phyloP scores from a whole-genome alignment of 2,797 vertebrate genomes.

The Lates japonicus region DNA sequence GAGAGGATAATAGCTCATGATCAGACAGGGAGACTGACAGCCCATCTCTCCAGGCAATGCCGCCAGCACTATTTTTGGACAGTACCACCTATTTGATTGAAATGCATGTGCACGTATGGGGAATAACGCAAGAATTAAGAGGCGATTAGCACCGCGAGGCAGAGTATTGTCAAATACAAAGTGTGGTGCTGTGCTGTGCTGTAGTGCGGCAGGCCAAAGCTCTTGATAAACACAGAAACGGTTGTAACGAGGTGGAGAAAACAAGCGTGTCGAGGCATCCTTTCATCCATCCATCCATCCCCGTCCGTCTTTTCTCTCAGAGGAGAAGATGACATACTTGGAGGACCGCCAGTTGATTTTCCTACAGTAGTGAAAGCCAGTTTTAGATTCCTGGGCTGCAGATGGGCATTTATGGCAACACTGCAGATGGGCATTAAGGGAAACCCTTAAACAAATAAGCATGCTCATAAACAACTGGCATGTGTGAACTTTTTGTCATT shows the following conservation, averaged over 20 bases:
- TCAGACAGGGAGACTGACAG: constrained; percentile 76
- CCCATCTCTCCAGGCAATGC: constrained; percentile 70
- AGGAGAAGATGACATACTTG: constrained; percentile 77
- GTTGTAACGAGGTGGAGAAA: constrained; percentile 78
- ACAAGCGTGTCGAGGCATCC: constrained; percentile 73
- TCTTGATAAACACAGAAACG: constrained; percentile 67
- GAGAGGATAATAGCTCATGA: constrained; percentile 81
- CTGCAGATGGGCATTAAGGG: constrained; percentile 73
- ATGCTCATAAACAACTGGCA: constrained; percentile 67
- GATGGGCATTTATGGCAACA: constrained; percentile 72
- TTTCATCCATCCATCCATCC: constrained; percentile 75
- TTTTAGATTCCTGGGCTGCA: constrained; percentile 70
- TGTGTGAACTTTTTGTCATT: constrained; percentile 55
- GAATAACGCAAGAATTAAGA: constrained; percentile 70
- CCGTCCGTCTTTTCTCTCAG: constrained; percentile 64
- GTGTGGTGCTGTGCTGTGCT: constrained; percentile 50
- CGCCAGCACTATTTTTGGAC: constrained; percentile 74
- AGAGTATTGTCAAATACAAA: constrained; percentile 64
- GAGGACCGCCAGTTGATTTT: constrained; percentile 65
- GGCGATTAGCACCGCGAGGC: constrained; percentile 64
- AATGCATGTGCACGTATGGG: constrained; percentile 57
- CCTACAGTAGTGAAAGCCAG: constrained; percentile 61
- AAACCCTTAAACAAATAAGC: constrained; percentile 78
- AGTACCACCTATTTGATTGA: constrained; percentile 72
- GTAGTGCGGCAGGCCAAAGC: constrained; percentile 63